Evolutionary conservation across 1,140 invertebrate species (phyloP).

Genomic region (Lithobius niger): DNA sequence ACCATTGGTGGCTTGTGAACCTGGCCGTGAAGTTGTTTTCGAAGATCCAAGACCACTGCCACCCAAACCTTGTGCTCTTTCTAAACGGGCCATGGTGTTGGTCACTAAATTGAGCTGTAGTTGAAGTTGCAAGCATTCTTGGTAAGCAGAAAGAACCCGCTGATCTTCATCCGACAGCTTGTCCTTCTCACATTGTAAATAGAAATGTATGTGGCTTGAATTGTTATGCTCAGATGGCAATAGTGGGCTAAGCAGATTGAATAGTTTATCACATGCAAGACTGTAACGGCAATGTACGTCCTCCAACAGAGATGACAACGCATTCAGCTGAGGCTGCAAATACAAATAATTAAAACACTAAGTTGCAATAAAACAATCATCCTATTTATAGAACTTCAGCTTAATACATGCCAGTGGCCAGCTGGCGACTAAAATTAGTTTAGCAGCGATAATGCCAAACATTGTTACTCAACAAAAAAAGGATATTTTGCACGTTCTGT

Average conservation of each 20-base stretch:
- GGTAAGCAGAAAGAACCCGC: constrained; percentile 62
- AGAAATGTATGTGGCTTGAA: not conserved
- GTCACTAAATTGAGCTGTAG: constrained; percentile 61
- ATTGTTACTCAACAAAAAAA: too few species aligned
- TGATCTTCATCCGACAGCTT: constrained; percentile 36
- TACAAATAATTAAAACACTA: constrained; percentile 16
- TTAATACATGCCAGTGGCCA: too few species aligned
- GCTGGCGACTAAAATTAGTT: too few species aligned
- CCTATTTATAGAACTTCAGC: not conserved
- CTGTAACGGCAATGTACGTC: constrained; percentile 72
- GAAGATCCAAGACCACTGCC: too few species aligned
- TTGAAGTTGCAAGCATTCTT: constrained; percentile 65
- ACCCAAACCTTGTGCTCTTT: constrained; percentile 36
- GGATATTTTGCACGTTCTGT: too few species aligned
- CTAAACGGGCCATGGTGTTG: constrained; percentile 53
- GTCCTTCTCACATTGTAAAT: constrained; percentile 21
- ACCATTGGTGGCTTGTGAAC: too few species aligned
- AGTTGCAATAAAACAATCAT: constrained; percentile 9
- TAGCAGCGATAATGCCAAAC: too few species aligned
- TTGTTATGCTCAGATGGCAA: constrained; percentile 25
- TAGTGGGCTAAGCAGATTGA: constrained; percentile 56
- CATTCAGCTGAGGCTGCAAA: constrained; percentile 40
- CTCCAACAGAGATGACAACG: constrained; percentile 47
- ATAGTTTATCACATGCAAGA: constrained; percentile 63
- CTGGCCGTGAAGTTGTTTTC: too few species aligned